phyloP scores from a whole-genome alignment of 2,797 vertebrate species.

The Brachyalestes nurse region DNA sequence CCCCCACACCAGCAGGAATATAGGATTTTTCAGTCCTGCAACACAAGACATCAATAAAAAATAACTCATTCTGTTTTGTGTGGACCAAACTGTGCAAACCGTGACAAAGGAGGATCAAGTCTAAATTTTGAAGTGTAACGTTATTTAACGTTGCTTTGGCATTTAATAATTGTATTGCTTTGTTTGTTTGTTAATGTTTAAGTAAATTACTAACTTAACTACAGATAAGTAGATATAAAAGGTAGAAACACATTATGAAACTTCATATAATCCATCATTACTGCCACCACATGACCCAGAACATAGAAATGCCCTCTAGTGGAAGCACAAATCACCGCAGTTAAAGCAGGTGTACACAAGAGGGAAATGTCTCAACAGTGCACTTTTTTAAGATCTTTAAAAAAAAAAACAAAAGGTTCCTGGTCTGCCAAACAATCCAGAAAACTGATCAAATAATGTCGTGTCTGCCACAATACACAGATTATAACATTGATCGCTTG shows the following conservation, averaged over 20 bases:
- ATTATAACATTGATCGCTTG: not conserved
- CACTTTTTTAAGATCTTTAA: not conserved
- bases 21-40: not conserved
- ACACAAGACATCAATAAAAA: slow-evolving; percentile 1
- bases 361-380: no score
- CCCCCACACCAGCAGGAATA: not conserved
- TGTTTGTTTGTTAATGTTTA: no score
- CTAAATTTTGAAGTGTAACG: not conserved
- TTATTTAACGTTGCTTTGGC: not conserved
- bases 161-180: no score
- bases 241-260: not conserved
- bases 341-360: no score
- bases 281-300: not conserved
- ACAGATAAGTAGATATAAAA: not conserved
- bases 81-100: not conserved
- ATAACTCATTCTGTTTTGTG: not conserved
- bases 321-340: slow-evolving; percentile 3
- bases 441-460: not conserved
- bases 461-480: not conserved
- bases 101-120: not conserved
- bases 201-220: no score
- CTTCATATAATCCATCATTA: not conserved
- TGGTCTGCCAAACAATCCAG: not conserved
- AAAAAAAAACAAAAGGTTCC: not conserved
- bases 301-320: slow-evolving; percentile 45